Conservation (phyloP, 2,113 vertebrate genomes). For the Dasyprocta punctata region DNA sequence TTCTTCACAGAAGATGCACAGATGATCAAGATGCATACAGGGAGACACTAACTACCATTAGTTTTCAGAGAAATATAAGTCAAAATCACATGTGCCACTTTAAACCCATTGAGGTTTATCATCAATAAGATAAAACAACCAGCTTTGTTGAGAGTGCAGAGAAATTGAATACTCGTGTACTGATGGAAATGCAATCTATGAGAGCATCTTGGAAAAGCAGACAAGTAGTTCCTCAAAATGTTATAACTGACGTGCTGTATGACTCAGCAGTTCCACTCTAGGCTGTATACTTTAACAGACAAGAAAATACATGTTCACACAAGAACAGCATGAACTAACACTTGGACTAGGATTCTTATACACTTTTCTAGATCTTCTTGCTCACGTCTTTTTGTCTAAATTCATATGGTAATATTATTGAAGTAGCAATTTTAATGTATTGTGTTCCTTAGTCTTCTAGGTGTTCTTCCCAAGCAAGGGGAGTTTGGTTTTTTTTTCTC, state of each 20-base stretch:
- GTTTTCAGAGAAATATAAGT: not conserved
- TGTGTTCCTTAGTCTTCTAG: not conserved
- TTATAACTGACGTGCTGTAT: accelerated
- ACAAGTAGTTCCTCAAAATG: not conserved
- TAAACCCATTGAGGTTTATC: too few relatives aligned
- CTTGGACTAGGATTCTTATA: too few relatives aligned
- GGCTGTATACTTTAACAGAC: not conserved
- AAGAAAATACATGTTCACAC: not conserved
- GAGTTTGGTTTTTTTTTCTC: not conserved
- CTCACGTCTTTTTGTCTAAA: too few relatives aligned
- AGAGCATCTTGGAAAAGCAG: not conserved
- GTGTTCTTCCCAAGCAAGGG: not conserved
- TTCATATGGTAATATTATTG: too few relatives aligned
- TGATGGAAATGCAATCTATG: not conserved
- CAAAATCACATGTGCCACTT: too few relatives aligned
- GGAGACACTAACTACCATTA: not conserved
- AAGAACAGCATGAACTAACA: not conserved
- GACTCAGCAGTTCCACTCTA: not conserved
- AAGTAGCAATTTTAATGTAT: not conserved
- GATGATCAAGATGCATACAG: not conserved
- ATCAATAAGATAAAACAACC: not conserved
- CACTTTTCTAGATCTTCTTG: not conserved
- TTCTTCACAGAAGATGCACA: not conserved
- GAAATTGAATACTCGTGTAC: not conserved
- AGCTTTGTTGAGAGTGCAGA: too few relatives aligned